These are phyloP conservation scores for Tylochromis polylepis DNA, from an alignment of 2,113 vertebrate species.

Conservation along the genomic window DNA sequence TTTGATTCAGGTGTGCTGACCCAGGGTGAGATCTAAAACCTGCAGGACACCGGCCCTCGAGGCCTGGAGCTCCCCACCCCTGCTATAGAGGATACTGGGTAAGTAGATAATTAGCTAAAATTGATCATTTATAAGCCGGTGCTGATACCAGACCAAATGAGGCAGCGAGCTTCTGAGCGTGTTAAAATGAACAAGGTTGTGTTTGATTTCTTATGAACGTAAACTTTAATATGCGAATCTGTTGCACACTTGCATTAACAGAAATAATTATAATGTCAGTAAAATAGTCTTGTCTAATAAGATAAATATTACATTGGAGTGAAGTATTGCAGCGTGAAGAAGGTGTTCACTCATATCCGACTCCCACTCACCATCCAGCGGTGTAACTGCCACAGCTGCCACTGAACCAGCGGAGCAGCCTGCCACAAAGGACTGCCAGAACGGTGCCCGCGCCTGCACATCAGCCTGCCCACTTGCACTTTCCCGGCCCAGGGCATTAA, in stretches of 20 bases:
- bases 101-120: not conserved
- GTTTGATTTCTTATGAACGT: not conserved
- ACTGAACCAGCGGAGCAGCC: constrained; percentile 73
- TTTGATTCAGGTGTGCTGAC: too few relatives aligned
- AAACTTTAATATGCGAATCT: not conserved
- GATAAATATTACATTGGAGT: not conserved
- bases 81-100: not conserved
- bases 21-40: too few relatives aligned
- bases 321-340: not conserved
- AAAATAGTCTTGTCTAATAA: not conserved
- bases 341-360: not conserved
- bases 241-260: not conserved
- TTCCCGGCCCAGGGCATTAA: constrained; percentile 70
- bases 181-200: rapidly evolving
- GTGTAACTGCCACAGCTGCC: constrained; percentile 81
- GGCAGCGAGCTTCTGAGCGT: not conserved
- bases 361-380: constrained; percentile 71
- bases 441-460: constrained; percentile 60
- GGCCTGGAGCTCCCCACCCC: too few relatives aligned
- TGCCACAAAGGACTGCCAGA: constrained; percentile 76
- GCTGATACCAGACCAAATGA: not conserved
- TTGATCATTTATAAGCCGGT: not conserved
- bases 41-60: too few relatives aligned
- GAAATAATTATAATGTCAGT: not conserved
- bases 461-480: constrained; percentile 17